Conservation (phyloP, 2,888 invertebrate genomes). For the Actias luna region DNA sequence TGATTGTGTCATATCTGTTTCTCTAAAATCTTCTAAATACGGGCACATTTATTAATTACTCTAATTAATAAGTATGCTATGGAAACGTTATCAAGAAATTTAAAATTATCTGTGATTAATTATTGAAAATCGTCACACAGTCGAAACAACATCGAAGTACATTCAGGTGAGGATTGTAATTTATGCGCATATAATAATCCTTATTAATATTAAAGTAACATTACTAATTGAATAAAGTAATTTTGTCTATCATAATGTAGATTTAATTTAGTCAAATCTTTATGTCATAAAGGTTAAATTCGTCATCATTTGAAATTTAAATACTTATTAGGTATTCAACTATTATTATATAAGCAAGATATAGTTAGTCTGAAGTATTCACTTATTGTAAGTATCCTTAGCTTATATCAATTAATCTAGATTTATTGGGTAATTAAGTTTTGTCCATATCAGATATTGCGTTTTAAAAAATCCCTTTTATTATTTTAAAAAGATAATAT, state of each 20-base stretch:
- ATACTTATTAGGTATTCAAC: background rate
- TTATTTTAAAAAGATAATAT: too few relatives aligned
- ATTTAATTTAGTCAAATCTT: background rate
- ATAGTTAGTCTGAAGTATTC: background rate
- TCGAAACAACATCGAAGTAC: constrained; percentile 19
- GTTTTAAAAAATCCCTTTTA: too few relatives aligned
- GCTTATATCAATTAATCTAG: background rate
- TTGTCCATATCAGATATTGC: background rate
- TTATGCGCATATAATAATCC: constrained; percentile 24
- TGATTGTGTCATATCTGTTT: background rate
- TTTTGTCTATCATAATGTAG: constrained; percentile 13
- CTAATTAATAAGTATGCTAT: background rate
- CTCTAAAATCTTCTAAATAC: background rate
- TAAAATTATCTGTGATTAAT: background rate
- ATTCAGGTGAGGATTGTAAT: constrained; percentile 39
- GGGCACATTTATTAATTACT: background rate
- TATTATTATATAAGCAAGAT: background rate
- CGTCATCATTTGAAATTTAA: background rate
- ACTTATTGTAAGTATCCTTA: background rate
- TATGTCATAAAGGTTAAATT: constrained; percentile 7
- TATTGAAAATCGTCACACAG: background rate
- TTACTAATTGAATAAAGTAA: constrained; percentile 29
- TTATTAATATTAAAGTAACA: constrained; percentile 28
- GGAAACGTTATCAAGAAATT: background rate
- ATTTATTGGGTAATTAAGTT: background rate